Evolutionary conservation across 2,113 vertebrate genomes (phyloP).

Genomic region (Willisornis vidua): DNA sequence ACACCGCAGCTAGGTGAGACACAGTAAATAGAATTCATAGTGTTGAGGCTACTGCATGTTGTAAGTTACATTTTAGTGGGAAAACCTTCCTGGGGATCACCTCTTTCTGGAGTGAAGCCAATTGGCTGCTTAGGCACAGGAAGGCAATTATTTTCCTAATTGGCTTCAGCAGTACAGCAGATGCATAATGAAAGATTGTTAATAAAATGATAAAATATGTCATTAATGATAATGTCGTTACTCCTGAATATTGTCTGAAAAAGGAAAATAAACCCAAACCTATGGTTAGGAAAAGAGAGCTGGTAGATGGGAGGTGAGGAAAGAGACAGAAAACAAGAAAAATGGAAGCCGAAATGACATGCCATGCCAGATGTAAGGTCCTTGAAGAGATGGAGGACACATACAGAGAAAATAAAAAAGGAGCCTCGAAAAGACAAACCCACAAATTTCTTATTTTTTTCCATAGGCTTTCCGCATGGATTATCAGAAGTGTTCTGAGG

Average conservation of each 20-base stretch:
- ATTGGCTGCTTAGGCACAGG: neutral
- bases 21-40: neutral
- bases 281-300: neutral
- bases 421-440: neutral
- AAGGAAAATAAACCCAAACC: neutral
- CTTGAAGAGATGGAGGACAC: neutral
- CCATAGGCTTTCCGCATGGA: neutral
- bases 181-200: neutral
- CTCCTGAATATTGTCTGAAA: neutral
- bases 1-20: neutral
- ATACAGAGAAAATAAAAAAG: neutral
- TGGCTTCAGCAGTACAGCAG: neutral
- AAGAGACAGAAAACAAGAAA: neutral
- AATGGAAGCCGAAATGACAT: neutral
- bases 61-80: neutral
- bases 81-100: neutral
- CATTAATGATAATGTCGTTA: neutral
- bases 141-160: slow-evolving; percentile 39
- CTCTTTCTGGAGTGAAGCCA: neutral
- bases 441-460: neutral
- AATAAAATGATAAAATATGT: neutral
- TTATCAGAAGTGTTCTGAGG: neutral
- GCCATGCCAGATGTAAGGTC: neutral
- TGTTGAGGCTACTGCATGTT: fast-evolving
- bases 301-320: neutral